Conservation (phyloP, 1,140 invertebrate genomes). For the Drosophila parvula region DNA sequence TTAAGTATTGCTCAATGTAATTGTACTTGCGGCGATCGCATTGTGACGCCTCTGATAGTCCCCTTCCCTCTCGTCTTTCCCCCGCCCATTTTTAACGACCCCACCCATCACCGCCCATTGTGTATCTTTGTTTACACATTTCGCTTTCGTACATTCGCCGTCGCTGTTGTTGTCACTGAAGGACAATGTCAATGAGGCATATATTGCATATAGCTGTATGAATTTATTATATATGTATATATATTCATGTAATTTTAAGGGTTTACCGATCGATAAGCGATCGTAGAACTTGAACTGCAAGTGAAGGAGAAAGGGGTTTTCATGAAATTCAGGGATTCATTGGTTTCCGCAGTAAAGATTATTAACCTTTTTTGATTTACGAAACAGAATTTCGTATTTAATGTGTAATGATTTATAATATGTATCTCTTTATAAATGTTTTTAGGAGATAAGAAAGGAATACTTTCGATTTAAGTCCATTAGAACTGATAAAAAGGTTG, state of each 20-base stretch:
- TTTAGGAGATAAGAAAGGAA: neutral
- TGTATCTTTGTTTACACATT: constrained; percentile 64
- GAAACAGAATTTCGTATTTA: neutral
- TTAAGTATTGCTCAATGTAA: constrained; percentile 64
- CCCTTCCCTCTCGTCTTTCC: neutral
- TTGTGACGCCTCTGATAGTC: constrained; percentile 50
- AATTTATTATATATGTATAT: constrained; percentile 9
- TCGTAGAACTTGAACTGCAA: constrained; percentile 52
- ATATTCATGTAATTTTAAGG: constrained; percentile 39
- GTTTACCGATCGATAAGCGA: constrained; percentile 61
- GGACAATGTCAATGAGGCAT: constrained; percentile 77
- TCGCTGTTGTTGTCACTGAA: constrained; percentile 55
- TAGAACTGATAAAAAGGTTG: neutral
- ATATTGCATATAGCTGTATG: constrained; percentile 36
- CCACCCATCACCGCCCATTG: constrained; percentile 37
- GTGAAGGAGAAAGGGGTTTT: constrained; percentile 39
- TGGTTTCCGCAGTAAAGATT: neutral
- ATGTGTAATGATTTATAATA: neutral
- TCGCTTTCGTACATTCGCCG: constrained; percentile 47
- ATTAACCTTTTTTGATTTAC: constrained; percentile 1
- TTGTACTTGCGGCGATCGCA: constrained; percentile 39
- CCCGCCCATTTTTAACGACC: neutral
- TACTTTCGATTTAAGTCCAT: neutral
- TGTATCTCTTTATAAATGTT: neutral
- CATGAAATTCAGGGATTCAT: no score